Base-by-base conservation (phyloP, 2,888 invertebrate species). In the Eueremaeus valkanovi region DNA sequence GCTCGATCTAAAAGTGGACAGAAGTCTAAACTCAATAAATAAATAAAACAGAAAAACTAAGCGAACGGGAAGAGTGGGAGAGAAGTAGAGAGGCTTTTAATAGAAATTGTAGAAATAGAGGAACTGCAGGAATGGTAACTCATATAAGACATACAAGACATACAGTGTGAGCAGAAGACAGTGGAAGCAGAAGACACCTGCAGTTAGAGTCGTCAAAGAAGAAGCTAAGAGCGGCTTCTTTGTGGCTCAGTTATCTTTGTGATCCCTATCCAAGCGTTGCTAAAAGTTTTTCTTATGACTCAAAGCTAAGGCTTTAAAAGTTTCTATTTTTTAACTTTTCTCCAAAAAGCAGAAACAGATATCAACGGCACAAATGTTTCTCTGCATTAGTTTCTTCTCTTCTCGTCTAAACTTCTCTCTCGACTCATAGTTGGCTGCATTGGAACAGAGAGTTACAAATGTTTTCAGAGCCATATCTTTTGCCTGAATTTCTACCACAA, bases 1-100 rank as follows among this genome's bases (percentile, higher is more conserved):
- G n/a, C n/a, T n/a, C n/a, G n/a, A n/a, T n/a, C n/a, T 58, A 58
- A 58, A 58, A 58, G n/a, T 58, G 58, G 58, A 58, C 58, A 58
- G 6, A 24, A 58, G 3, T 58, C 8, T 24, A 58, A 16, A 24
- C 58, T 24, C 21, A 24, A 58, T 58, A 24, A 21, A 58, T 24
- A 24, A 58, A 58, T 24, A 24, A 58, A 58, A 58, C 27, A 58
- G 58, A 58, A 58, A 58, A 58, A 58, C 24, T 11, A 18, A 51
- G n/a, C 6, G 18, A 51, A 51, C 18, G 18, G 51, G 18, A 29
- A 3, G 27, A 27, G 21, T 27, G 24, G 27, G 6, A 29, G n/a
- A n/a, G n/a, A n/a, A n/a, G n/a, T 58, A 29, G 21, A 6, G 27
- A 58, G 27, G 58, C 58, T 58, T 58, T 58, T 58, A 58, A 58